phyloP scores from a whole-genome alignment of 30 jellyfish, hydroid and myxozoan species.

The Nemopilema nomurai region DNA sequence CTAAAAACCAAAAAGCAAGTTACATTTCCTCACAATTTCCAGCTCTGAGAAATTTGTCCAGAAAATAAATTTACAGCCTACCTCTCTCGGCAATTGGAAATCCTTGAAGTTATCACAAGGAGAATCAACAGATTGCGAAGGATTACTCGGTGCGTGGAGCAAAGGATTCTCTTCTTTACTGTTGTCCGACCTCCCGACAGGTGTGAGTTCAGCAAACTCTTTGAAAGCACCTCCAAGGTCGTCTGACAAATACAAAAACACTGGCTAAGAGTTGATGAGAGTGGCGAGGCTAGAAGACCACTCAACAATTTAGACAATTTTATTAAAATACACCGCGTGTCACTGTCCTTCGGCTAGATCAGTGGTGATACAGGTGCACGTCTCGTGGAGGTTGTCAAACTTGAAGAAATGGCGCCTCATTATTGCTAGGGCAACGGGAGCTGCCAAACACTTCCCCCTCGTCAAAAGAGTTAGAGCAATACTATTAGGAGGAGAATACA shows the following conservation, averaged over 20 bases:
- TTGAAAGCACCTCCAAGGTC: not conserved
- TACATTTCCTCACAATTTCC: too few relatives aligned
- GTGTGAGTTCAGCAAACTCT: not conserved
- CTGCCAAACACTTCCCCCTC: too few relatives aligned
- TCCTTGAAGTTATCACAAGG: not conserved
- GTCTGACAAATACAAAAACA: not conserved
- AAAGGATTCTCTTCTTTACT: not conserved
- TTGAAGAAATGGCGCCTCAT: too few relatives aligned
- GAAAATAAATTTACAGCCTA: not conserved
- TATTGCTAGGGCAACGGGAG: too few relatives aligned
- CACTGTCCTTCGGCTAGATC: too few relatives aligned
- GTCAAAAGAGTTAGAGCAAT: too few relatives aligned
- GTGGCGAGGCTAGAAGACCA: not conserved
- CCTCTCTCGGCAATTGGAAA: not conserved
- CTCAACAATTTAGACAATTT: not conserved
- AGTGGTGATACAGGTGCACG: too few relatives aligned
- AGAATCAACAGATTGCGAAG: not conserved
- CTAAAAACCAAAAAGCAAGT: too few relatives aligned
- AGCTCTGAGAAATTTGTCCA: too few relatives aligned
- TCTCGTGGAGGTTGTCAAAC: too few relatives aligned
- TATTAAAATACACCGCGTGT: too few relatives aligned
- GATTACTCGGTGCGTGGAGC: not conserved
- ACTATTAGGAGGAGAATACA: too few relatives aligned
- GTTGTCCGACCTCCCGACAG: not conserved
- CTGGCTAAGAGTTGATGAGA: not conserved